Evolutionary conservation across 2,888 invertebrate genomes (phyloP), one percentile per base, ranked within the genome.

Genomic region (Carabus problematicus): DNA sequence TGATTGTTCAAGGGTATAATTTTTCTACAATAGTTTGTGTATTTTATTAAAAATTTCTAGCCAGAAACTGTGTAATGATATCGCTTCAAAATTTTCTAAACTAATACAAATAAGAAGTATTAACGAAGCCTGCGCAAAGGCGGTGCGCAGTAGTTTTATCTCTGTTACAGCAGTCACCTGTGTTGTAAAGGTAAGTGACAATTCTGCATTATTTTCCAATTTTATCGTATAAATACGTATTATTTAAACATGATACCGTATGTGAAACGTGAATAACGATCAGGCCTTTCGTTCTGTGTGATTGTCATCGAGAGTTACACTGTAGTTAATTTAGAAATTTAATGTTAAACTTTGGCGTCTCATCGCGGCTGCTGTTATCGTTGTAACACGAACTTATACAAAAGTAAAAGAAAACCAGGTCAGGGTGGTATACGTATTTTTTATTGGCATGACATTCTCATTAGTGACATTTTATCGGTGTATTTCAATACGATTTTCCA

Each of bases 121-220:
- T 69, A 69, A 62, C 62, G 69, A 69, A 61, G 69, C 69, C 54
- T 80, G 80, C 80, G 81, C 80, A 73, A 71, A 73, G 72, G 70
- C 74, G 64, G 74, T 81, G 81, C 83, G 84, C 82, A 79, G 72
- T 76, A 74, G 75, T 74, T 76, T 74, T 79, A 75, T 76, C 82
- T 81, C 80, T 83, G 82, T 82, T 81, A 81, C 81, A 81, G 82
- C 83, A 83, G 84, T 85, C 84, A 84, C 82, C 83, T 84, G 84
- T 83, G 82, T 84, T 83, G 82, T 82, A 82, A 83, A 82, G 83
- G 84, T 83, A 82, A 83, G 83, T 79, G 77, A 77, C 76, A 77
- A 76, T 75, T 77, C 77, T 75, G 75, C 76, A 75, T 77, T 77
- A 77, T 77, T 78, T 77, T 74, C 59, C 39, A 64, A 72, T 75